Evolutionary conservation across 1,140 invertebrate genomes (phyloP).

Genomic region (Varroa destructor): DNA sequence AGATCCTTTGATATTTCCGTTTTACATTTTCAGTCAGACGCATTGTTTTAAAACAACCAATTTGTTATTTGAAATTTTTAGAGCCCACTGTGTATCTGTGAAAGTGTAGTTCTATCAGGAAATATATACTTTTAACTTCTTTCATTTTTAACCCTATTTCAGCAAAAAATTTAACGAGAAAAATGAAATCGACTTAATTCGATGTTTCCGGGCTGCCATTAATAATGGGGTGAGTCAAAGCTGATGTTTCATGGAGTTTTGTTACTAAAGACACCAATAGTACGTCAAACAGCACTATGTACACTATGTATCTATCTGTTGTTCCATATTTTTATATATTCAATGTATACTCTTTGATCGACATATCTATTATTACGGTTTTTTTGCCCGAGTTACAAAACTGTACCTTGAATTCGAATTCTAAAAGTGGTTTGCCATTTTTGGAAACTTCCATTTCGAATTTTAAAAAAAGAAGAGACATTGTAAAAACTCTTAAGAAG

Average conservation of each 20-base stretch:
- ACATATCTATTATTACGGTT: neutral
- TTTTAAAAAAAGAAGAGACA: too few relatives aligned
- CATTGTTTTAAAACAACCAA: too few relatives aligned
- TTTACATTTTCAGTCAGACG: too few relatives aligned
- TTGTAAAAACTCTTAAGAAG: too few relatives aligned
- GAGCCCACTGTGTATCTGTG: too few relatives aligned
- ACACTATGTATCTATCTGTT: neutral
- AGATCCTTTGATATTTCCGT: too few relatives aligned
- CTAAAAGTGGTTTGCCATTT: too few relatives aligned
- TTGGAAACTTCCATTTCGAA: too few relatives aligned
- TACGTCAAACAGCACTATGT: neutral
- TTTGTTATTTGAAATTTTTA: too few relatives aligned
- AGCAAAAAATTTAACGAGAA: slow-evolving; percentile 39
- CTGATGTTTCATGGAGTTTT: neutral
- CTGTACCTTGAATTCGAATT: too few relatives aligned
- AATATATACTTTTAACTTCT: neutral
- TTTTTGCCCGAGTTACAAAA: too few relatives aligned
- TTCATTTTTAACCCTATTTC: slow-evolving; percentile 23
- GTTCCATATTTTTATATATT: neutral
- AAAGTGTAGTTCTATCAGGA: too few relatives aligned
- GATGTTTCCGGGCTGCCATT: slow-evolving; percentile 14
- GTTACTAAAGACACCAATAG: neutral
- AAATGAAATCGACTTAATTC: slow-evolving; percentile 36
- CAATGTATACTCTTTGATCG: neutral
- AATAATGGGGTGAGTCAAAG: slow-evolving; percentile 8